Evolutionary conservation across 2,888 invertebrate species (phyloP).

Genomic region (Hofmannophila pseudospretella): DNA sequence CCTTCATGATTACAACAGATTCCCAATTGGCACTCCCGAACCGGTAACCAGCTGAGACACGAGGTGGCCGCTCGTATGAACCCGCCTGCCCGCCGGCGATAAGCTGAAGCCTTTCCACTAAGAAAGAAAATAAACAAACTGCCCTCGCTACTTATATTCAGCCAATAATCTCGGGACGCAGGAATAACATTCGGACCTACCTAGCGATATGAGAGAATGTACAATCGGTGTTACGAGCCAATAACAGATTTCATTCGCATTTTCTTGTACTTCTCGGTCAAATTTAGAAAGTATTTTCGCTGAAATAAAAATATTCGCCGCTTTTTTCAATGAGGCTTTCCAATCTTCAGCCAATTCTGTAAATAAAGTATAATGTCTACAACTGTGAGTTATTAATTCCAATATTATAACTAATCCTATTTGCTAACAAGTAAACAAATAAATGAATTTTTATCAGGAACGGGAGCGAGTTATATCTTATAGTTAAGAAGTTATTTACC

Average conservation of each 20-base stretch:
- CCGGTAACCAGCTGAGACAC: not conserved
- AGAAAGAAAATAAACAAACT: conserved; percentile 73
- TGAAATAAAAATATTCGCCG: no score
- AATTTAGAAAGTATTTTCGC: no score
- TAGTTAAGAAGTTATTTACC: conserved; percentile 8
- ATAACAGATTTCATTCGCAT: conserved; percentile 1
- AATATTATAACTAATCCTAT: no score
- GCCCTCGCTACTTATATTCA: conserved; percentile 52
- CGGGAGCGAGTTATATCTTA: not conserved
- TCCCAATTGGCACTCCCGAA: conserved; percentile 6
- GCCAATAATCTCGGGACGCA: conserved; percentile 49
- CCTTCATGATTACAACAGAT: no score
- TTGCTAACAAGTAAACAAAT: not conserved
- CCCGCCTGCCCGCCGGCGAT: conserved; percentile 67
- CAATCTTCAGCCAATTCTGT: no score
- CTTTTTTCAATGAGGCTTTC: no score
- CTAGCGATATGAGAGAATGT: not conserved
- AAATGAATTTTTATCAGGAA: not conserved
- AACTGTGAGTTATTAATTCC: no score
- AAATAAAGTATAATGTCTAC: no score
- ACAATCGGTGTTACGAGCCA: not conserved
- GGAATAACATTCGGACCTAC: conserved; percentile 29
- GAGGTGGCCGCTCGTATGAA: conserved; percentile 35
- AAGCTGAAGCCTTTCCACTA: conserved; percentile 62
- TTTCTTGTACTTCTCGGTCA: no score